Base-by-base conservation (phyloP, 2,113 vertebrate genomes). In the Sylvilagus bachmani region DNA sequence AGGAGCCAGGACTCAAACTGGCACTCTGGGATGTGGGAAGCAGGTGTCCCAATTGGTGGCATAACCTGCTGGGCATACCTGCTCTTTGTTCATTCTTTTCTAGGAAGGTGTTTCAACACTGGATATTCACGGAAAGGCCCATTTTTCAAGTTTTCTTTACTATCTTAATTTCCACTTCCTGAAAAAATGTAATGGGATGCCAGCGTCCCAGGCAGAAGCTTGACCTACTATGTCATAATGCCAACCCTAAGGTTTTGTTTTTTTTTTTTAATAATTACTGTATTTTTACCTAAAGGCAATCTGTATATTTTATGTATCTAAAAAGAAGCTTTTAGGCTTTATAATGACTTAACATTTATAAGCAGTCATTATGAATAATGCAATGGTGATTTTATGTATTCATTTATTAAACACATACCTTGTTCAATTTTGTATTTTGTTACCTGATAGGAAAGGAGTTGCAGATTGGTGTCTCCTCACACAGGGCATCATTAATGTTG, bases 161-260 rank as follows among this genome's bases (percentile, higher is more conserved):
- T 98, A 0, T 75, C 98, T 75, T 98, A 98, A 0, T 99, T 99
- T 91, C 99, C 98, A 8, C 98, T 99, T 95, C 99, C 99, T 6
- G 98, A 98, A 74, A 44, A 44, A 44, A 44, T 44, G 44, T 44
- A 44, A 6, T 44, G 44, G 44, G 44, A 44, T 44, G 44, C 44
- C 44, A 44, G 44, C 44, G 6, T 44, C 44, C 17, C 19, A 58
- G 19, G 55, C 55, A 16, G 55, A 14, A 58, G 55, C 55, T 58
- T 58, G 55, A 58, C 19, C 36, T 25, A 66, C 62, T 27, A 25
- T 25, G 62, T 25, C 25, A 66, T 6, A 25, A 10, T 25, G 21
- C 62, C 22, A 66, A 25, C 66, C 31, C 27, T 49, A 58, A 58
- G 55, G 36, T 27, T 29, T 27, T n/a, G 19, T 22, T 96, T 95